These are phyloP conservation scores for Lynx canadensis DNA, from an alignment of 2,113 vertebrate species.

Conservation along the genomic window DNA sequence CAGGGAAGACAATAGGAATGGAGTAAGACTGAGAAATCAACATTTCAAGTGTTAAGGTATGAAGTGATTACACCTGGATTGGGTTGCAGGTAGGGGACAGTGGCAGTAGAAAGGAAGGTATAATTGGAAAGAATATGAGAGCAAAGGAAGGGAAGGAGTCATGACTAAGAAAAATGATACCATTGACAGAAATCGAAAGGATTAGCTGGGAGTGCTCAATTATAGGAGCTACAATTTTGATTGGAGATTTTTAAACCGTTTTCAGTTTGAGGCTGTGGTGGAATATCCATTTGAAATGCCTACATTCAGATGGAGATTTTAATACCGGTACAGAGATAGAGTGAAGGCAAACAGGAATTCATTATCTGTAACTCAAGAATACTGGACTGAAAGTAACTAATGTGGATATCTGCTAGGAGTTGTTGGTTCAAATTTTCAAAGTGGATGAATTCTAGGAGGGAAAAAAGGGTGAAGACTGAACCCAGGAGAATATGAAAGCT, in stretches of 20 bases:
- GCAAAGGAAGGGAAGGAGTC: neutral
- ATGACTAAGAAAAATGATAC: neutral
- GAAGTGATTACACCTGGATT: neutral
- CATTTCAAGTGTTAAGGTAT: neutral
- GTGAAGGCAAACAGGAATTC: neutral
- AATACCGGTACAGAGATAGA: neutral
- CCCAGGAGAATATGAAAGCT: neutral
- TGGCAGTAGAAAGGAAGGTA: neutral
- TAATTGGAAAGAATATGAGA: neutral
- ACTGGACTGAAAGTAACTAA: neutral
- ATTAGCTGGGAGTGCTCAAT: neutral
- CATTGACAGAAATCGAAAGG: neutral
- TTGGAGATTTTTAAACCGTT: neutral
- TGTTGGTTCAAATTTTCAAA: neutral
- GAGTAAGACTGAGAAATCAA: slow-evolving; percentile 14
- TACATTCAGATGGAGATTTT: neutral
- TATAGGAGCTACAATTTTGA: neutral
- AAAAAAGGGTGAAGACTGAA: neutral
- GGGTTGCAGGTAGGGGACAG: neutral
- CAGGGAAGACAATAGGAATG: neutral
- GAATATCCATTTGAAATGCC: neutral
- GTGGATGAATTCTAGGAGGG: neutral
- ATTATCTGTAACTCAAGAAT: neutral
- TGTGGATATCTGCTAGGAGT: neutral
- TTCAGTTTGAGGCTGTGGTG: slow-evolving; percentile 14